A percentile compares a stretch with the other conserved stretches of the same genome.
These are phyloP conservation scores for Muscicapa striata DNA, from an alignment of 2,797 vertebrate species.

Conservation along the genomic window DNA sequence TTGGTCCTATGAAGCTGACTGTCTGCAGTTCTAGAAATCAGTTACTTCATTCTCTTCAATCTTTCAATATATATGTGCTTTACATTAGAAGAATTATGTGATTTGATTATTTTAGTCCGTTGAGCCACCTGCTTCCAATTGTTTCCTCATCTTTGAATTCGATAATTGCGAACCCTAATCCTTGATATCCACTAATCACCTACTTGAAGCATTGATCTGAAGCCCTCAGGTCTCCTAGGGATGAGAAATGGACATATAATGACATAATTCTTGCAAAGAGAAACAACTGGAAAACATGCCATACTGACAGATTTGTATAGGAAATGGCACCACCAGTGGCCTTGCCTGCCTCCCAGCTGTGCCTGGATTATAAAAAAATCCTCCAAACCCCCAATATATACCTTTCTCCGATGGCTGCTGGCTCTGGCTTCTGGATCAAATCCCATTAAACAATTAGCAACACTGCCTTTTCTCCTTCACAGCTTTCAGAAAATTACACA, in stretches of 20 bases:
- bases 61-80: not conserved
- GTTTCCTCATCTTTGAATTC: not conserved
- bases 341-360: not conserved
- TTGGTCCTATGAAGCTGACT: not conserved
- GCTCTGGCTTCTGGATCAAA: not conserved
- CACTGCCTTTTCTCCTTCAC: not conserved
- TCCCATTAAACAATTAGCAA: not conserved
- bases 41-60: not conserved
- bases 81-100: not conserved
- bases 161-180: not conserved
- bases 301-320: not conserved
- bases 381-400: not conserved
- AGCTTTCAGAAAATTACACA: not conserved
- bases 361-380: not conserved
- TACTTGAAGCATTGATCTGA: not conserved
- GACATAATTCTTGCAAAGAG: not conserved
- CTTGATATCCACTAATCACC: conserved; percentile 3
- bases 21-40: not conserved
- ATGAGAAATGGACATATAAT: not conserved
- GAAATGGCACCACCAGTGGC: not conserved
- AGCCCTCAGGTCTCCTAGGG: not conserved
- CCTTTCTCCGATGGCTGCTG: not conserved
- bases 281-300: not conserved
- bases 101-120: not conserved
- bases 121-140: not conserved